phyloP scores from a whole-genome alignment of 1,140 invertebrate genomes.

The Adoxophyes honmai region DNA sequence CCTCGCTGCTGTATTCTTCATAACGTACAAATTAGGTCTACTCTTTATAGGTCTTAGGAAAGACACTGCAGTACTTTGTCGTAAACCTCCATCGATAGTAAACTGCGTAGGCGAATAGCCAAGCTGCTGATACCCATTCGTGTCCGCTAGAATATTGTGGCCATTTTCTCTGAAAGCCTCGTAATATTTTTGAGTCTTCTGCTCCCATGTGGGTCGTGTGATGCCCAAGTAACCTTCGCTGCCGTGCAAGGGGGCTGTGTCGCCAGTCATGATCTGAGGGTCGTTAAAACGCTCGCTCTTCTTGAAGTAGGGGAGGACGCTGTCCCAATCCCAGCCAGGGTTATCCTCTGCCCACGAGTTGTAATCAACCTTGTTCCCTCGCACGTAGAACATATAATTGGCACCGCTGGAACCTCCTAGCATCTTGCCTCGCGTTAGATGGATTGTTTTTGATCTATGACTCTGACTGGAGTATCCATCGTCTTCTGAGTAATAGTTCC shows the following conservation, averaged over 20 bases:
- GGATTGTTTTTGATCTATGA: conserved; percentile 78
- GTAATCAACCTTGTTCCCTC: conserved; percentile 80
- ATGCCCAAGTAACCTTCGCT: neutral
- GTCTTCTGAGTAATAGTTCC: conserved; percentile 84
- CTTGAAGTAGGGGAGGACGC: conserved; percentile 52
- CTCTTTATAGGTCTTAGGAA: conserved; percentile 74
- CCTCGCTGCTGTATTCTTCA: neutral
- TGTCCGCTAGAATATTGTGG: neutral
- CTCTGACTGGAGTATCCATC: conserved; percentile 81
- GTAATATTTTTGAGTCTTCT: neutral
- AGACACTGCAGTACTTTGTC: conserved; percentile 77
- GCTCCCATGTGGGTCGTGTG: neutral
- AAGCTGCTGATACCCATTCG: neutral
- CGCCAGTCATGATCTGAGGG: neutral
- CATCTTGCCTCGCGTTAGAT: conserved; percentile 81
- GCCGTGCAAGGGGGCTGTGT: neutral
- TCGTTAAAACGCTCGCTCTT: conserved; percentile 9
- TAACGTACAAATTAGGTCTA: conserved; percentile 65
- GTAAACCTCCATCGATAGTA: conserved; percentile 75
- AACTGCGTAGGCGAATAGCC: conserved; percentile 45
- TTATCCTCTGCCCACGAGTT: conserved; percentile 79
- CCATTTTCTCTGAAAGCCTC: conserved; percentile 7
- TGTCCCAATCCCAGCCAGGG: conserved; percentile 86
- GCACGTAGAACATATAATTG: conserved; percentile 85
- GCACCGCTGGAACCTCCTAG: conserved; percentile 83